Conservation (phyloP, 1,140 invertebrate species). For the Eumaeus atala region DNA sequence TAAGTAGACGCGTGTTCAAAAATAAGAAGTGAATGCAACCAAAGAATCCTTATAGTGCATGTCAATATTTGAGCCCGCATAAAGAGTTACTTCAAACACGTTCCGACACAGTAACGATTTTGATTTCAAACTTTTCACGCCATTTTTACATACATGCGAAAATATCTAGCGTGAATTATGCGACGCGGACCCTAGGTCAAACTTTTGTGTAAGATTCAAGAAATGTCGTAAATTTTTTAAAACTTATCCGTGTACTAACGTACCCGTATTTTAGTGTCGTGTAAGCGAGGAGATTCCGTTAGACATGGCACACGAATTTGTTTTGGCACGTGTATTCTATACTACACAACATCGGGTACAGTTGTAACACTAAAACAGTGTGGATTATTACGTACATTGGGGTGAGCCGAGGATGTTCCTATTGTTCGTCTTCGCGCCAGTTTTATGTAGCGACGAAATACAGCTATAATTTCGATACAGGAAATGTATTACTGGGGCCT, state of each 20-base stretch:
- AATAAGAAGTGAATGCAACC: too few species aligned
- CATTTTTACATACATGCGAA: constrained; percentile 24
- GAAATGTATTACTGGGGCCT: constrained; percentile 51
- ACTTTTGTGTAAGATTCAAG: constrained; percentile 28
- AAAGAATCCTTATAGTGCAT: too few species aligned
- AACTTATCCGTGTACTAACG: constrained; percentile 21
- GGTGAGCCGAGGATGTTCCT: constrained; percentile 45
- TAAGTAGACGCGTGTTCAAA: too few species aligned
- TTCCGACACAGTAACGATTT: constrained; percentile 17
- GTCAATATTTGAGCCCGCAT: too few species aligned
- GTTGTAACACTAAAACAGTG: constrained; percentile 48
- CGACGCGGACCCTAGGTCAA: constrained; percentile 22
- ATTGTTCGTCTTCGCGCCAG: constrained; percentile 51
- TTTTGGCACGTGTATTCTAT: constrained; percentile 35
- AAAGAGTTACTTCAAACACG: too few species aligned
- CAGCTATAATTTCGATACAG: constrained; percentile 60
- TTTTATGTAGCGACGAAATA: constrained; percentile 66
- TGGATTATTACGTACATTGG: constrained; percentile 51
- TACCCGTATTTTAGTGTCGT: constrained; percentile 29
- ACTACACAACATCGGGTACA: constrained; percentile 29
- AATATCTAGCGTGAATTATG: constrained; percentile 29
- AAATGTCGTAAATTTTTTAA: constrained; percentile 30
- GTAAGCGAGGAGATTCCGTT: constrained; percentile 23
- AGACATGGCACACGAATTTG: constrained; percentile 33
- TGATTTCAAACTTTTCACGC: constrained; percentile 22